These are phyloP conservation scores for Orgyia antiqua DNA, from an alignment of 2,888 invertebrate genomes.

Conservation along the genomic window DNA sequence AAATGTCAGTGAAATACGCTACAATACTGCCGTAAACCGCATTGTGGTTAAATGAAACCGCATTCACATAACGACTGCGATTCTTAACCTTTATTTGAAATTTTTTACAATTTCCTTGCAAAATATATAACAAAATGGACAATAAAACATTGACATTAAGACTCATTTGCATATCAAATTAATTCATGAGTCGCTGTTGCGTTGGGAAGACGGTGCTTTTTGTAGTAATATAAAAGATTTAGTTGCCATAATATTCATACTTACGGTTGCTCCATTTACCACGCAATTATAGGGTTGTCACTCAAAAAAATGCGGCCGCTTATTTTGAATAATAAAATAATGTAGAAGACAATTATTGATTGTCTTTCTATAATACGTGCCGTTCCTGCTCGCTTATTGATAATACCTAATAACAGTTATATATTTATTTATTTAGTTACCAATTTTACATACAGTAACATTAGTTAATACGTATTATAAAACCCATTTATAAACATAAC, in stretches of 20 bases:
- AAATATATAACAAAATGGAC: constrained; percentile 7
- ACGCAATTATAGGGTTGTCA: constrained; percentile 35
- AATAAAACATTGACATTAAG: constrained; percentile 11
- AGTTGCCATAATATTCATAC: constrained; percentile 56
- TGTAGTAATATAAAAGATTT: constrained; percentile 49
- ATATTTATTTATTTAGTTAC: too few relatives aligned
- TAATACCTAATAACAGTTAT: too few relatives aligned
- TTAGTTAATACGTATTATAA: too few relatives aligned
- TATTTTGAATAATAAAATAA: constrained; percentile 2
- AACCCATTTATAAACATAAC: too few relatives aligned
- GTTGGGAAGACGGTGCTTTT: constrained; percentile 14
- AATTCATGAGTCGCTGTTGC: constrained; percentile 28
- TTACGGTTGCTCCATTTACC: constrained; percentile 39
- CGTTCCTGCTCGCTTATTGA: too few relatives aligned
- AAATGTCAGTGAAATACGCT: background rate
- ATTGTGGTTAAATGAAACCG: constrained; percentile 2
- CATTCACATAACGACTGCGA: background rate
- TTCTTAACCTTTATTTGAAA: background rate
- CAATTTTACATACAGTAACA: too few relatives aligned
- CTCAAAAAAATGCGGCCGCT: background rate
- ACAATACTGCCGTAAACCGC: constrained; percentile 1
- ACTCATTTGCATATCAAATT: constrained; percentile 29
- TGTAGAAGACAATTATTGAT: too few relatives aligned
- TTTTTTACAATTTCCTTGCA: constrained; percentile 1
- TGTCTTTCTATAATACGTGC: too few relatives aligned